Conservation (phyloP, 2,113 vertebrate genomes). For the Dromiciops gliroides region DNA sequence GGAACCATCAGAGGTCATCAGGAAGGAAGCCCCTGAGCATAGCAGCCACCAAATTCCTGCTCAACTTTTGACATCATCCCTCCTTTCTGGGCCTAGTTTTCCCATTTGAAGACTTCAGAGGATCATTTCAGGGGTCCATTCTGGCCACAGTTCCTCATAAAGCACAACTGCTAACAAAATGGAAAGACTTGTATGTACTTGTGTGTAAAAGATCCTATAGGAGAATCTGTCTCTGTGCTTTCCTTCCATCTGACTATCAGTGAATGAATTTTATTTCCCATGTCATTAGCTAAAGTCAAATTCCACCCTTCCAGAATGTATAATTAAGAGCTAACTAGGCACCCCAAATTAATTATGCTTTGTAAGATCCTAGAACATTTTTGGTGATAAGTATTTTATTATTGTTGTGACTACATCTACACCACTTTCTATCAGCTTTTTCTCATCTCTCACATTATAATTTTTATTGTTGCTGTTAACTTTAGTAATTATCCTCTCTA, state of each 20-base stretch:
- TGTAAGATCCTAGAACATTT: slow-evolving; percentile 13
- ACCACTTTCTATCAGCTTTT: slow-evolving; percentile 42
- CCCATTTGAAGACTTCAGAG: background rate
- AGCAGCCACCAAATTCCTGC: background rate
- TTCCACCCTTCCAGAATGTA: background rate
- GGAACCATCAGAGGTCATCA: background rate
- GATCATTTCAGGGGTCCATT: too few relatives aligned
- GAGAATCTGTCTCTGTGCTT: slow-evolving; percentile 2
- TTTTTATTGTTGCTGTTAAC: slow-evolving; percentile 41
- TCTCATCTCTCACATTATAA: slow-evolving; percentile 2
- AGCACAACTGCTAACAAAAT: slow-evolving; percentile 26
- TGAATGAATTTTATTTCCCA: background rate
- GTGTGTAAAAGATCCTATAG: slow-evolving; percentile 26
- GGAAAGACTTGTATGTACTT: background rate
- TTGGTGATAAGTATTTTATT: background rate
- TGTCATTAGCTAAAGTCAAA: background rate
- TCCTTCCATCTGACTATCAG: background rate
- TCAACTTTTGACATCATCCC: background rate
- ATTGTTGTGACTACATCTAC: slow-evolving; percentile 4
- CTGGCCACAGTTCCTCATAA: background rate
- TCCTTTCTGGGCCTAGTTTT: background rate
- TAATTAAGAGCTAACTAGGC: slow-evolving; percentile 15
- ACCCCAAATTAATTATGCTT: background rate
- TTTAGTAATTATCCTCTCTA: slow-evolving; percentile 48
- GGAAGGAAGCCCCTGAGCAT: background rate